A percentile compares a stretch with the other conserved stretches of the same genome.
Evolutionary conservation across 2,113 vertebrate genomes (phyloP).

Genomic region (Merops nubicus): DNA sequence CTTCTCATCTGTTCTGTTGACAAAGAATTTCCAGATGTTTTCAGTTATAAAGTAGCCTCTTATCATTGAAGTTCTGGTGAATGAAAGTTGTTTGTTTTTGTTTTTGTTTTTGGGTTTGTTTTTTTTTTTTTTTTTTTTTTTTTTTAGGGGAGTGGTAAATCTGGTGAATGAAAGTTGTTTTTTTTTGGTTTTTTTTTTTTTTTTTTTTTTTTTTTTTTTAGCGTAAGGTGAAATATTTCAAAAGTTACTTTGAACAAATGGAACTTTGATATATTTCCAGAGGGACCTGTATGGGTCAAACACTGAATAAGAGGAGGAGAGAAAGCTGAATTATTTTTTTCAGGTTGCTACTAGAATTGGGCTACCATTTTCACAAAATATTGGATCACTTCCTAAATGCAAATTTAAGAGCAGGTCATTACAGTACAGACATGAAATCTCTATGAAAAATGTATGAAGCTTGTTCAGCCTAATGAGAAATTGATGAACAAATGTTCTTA

Average conservation of each 20-base stretch:
- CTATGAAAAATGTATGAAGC: background rate
- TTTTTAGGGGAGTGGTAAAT: too few species aligned
- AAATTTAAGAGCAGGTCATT: background rate
- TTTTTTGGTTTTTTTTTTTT: too few species aligned
- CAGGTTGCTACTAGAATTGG: background rate
- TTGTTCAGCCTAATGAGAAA: background rate
- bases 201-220: background rate
- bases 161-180: slow-evolving; percentile 44
- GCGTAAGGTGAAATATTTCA: slow-evolving; percentile 41
- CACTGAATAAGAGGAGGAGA: background rate
- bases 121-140: too few species aligned
- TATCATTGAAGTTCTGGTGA: slow-evolving; percentile 40
- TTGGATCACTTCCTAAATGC: background rate
- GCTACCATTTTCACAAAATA: background rate
- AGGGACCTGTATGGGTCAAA: slow-evolving; percentile 35
- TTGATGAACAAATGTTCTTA: background rate
- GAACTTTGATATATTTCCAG: slow-evolving; percentile 34
- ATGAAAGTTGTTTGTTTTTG: slow-evolving; percentile 23
- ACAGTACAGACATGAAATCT: background rate
- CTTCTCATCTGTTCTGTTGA: slow-evolving; percentile 30
- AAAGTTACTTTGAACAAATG: slow-evolving; percentile 39
- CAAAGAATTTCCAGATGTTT: slow-evolving; percentile 68
- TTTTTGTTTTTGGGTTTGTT: too few species aligned
- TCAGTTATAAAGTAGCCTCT: slow-evolving; percentile 51
- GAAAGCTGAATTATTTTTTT: background rate